Evolutionary conservation across 2,888 invertebrate species (phyloP).

Genomic region (Pardosa pseudoannulata): DNA sequence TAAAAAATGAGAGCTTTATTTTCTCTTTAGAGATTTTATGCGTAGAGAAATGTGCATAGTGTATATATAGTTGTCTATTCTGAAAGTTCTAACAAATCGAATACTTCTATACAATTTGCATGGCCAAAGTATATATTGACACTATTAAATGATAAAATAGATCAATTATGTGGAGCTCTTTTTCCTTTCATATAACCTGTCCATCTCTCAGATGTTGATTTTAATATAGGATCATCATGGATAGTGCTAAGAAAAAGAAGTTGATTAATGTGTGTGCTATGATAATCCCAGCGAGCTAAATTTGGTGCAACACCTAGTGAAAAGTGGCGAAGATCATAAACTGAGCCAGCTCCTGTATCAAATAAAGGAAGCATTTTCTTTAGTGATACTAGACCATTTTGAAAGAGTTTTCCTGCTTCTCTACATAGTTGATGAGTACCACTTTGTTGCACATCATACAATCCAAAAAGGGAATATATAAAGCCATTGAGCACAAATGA

Average conservation of each 20-base stretch:
- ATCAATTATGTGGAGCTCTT: constrained; percentile 91
- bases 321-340: constrained; percentile 96
- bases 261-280: constrained; percentile 98
- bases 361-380: constrained; percentile 91
- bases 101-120: constrained; percentile 5
- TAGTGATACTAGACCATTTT: constrained; percentile 90
- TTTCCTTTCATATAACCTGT: constrained; percentile 97
- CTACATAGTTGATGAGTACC: constrained; percentile 63
- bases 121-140: not conserved
- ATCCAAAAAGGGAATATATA: constrained; percentile 95
- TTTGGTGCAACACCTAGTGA: constrained; percentile 93
- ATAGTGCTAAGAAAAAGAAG: constrained; percentile 87
- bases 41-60: constrained; percentile 7
- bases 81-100: not conserved
- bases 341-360: constrained; percentile 96
- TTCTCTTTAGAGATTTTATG: not conserved
- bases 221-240: constrained; percentile 88
- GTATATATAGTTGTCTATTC: not conserved
- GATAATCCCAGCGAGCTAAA: constrained; percentile 98
- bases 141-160: not conserved
- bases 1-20: not conserved
- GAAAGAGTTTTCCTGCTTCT: constrained; percentile 85
- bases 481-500: constrained; percentile 98
- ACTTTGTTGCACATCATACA: constrained; percentile 91
- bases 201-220: constrained; percentile 93